phyloP scores from a whole-genome alignment of 2,888 invertebrate species.

The Pogonocherus hispidulus region DNA sequence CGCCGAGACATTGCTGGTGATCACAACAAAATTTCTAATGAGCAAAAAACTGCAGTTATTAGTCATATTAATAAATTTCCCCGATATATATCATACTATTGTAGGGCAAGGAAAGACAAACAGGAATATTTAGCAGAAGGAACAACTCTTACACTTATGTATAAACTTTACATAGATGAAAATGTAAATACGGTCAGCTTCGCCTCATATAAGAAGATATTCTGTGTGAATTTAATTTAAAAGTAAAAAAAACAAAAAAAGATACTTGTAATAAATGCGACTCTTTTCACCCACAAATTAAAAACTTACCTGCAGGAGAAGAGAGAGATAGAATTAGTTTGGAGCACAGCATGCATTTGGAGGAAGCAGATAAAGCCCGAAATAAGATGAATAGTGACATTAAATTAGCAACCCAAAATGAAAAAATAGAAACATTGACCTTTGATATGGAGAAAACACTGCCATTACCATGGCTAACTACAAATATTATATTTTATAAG shows the following conservation, averaged over 20 bases:
- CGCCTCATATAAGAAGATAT: constrained; percentile 26
- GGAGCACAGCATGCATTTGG: constrained; percentile 3
- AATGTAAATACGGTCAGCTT: too few species aligned
- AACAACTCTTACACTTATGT: constrained; percentile 8
- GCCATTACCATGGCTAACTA: constrained; percentile 35
- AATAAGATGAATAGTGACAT: constrained; percentile 22
- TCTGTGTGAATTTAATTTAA: constrained; percentile 27
- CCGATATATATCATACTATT: neutral
- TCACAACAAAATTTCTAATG: constrained; percentile 34
- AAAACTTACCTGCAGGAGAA: constrained; percentile 1
- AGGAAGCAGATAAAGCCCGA: constrained; percentile 17
- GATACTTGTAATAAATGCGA: constrained; percentile 28
- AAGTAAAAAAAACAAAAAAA: constrained; percentile 23
- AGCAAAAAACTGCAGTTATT: constrained; percentile 5
- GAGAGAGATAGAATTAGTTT: neutral
- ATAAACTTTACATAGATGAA: constrained; percentile 4
- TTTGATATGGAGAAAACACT: constrained; percentile 56
- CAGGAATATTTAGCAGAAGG: constrained; percentile 12
- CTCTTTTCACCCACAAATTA: neutral
- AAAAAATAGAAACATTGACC: constrained; percentile 67
- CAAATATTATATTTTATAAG: constrained; percentile 55
- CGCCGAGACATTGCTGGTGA: constrained; percentile 44
- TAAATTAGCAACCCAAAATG: constrained; percentile 17
- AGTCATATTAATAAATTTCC: constrained; percentile 15
- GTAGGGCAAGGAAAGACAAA: constrained; percentile 7